Base-by-base conservation (phyloP, 2,888 invertebrate species). In the Dryadula phaetusa region DNA sequence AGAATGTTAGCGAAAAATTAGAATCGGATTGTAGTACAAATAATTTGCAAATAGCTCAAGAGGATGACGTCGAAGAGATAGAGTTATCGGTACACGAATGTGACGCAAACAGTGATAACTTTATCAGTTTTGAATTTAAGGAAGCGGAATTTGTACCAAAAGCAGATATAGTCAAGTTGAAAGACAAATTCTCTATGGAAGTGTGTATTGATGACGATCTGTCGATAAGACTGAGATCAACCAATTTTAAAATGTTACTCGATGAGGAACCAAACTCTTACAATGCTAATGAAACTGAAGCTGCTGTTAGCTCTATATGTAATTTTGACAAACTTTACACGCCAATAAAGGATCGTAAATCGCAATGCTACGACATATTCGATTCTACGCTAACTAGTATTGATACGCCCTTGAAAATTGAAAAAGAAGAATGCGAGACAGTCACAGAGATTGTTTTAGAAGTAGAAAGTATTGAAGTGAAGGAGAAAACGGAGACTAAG, bases 351-450 rank as follows among this genome's bases (percentile, higher is more conserved):
- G 84, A 89, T 68, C 73, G 78, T 25, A 84, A 83, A 77, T 77
- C 77, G 4, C 83, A 87, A 72, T 89, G 85, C 73, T 85, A 82
- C 65, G 87, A 91, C 71, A 86, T 92, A 76, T 92, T 92, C 76
- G 90, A 92, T 77, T 92, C 92, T 0, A 91, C 92, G 8, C 76
- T 92, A 44, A 88, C 90, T 1, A 92, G 92, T 74, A 81, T 92
- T 74, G 92, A 92, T 73, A 92, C 92, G 12, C 92, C 92, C 4
- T 72, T 92, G 34, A 92, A 92, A 76, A 56, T 72, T 4, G 73
- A 69, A 62, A 80, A 69, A 69, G 75, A 64, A 37, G 76, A 80
- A 18, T 70, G 72, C 46, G 83, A 82, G 70, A 74, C 79, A 56
- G 76, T 85, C n/a, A 78, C 86, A 7, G 85, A 87, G 72, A 82